Evolutionary conservation across 2,888 invertebrate species (phyloP), one percentile per base, ranked within the genome.

Genomic region (Dusona sp.): DNA sequence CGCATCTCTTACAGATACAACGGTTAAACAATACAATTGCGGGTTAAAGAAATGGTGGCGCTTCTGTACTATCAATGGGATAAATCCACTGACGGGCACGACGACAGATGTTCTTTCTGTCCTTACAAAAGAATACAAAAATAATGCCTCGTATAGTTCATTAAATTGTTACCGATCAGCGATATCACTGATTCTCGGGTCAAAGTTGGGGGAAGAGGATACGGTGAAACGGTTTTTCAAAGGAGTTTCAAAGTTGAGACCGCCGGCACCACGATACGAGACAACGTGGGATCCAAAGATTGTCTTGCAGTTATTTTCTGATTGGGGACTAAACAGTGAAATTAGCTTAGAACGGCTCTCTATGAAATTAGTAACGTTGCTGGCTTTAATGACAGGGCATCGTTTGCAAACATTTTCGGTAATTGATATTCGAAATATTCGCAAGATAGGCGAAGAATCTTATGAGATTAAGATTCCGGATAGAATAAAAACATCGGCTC

Each of bases 101-200:
- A n/a, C 51, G n/a, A 51, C 11, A n/a, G 54, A 54, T 4, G 72
- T 36, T 33, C 1, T 73, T 36, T 61, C 57, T 42, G 75, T 80
- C 13, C 74, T 75, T 51, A 80, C 79, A 16, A 61, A 38, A 51
- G 68, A 84, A 70, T 88, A 48, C 19, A 48, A 80, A n/a, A 79
- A 84, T 1, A 81, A 67, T 54, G 79, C 70, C 19, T 79, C 77
- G 45, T 90, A 89, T 85, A 89, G 90, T 9, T 85, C 90, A 2
- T 83, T 91, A 13, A 90, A 90, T 75, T 89, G 87, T 4, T 85
- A 88, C 67, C 83, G 90, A 25, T 88, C 91, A 72, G 92, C 90
- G 1, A 72, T 91, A 11, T 81, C 90, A 4, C 79, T 91, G 16
- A 88, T 91, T 38, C 38, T 89, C 13, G 81, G 84, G 16, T 74